Conservation (phyloP, 2,888 invertebrate genomes). For the Tanytarsus gracilentus region DNA sequence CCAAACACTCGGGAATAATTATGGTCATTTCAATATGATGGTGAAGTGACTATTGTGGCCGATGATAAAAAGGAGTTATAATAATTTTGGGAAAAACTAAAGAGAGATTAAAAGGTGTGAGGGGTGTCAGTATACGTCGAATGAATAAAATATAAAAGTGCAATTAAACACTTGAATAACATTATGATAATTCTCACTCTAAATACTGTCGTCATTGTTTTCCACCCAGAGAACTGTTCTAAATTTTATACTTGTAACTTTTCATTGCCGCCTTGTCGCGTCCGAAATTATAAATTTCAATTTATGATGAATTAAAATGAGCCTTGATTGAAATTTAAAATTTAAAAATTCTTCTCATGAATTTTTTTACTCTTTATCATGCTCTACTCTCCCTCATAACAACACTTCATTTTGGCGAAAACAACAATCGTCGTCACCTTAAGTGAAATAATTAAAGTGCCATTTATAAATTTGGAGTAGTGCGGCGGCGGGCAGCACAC, state of each 20-base stretch:
- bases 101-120: too few species aligned
- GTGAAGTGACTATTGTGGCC: too few species aligned
- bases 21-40: background rate
- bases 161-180: constrained; percentile 28
- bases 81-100: constrained; percentile 7
- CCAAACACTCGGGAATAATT: too few species aligned
- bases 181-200: constrained; percentile 19
- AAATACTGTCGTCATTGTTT: background rate
- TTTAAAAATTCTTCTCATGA: background rate
- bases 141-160: constrained; percentile 24
- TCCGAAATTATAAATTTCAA: constrained; percentile 2
- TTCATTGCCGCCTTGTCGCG: background rate
- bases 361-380: background rate
- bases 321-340: constrained; percentile 18
- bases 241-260: background rate
- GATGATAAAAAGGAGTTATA: too few species aligned
- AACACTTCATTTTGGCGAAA: background rate
- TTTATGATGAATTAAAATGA: constrained; percentile 21
- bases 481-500: too few species aligned
- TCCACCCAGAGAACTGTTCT: constrained; percentile 1
- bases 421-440: background rate
- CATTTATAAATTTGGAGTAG: constrained; percentile 8
- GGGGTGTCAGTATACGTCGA: too few species aligned
- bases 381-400: background rate
- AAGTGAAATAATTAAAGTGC: constrained; percentile 18